Conservation (phyloP, 2,797 vertebrate species). For the Gastrophryne carolinensis region DNA sequence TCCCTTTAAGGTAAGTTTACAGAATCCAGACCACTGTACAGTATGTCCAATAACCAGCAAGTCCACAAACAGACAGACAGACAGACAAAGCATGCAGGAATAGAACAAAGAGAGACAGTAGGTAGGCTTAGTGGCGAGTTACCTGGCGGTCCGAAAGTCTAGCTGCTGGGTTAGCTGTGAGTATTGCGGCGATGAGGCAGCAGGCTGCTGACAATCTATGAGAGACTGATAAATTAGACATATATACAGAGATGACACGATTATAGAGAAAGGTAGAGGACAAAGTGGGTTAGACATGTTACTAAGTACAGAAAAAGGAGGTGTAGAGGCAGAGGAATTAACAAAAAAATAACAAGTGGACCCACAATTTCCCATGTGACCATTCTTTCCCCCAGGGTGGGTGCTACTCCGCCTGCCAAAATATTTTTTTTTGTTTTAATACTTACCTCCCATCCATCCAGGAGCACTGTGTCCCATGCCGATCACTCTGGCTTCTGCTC, state of each 20-base stretch:
- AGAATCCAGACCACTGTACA: no score
- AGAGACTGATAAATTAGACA: constrained; percentile 99
- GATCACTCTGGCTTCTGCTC: no score
- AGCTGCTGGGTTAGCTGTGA: constrained; percentile 90
- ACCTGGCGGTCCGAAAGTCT: constrained; percentile 85
- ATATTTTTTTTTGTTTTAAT: no score
- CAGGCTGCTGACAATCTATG: constrained; percentile 99
- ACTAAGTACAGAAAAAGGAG: neutral
- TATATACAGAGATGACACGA: constrained; percentile 89
- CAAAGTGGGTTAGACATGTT: neutral
- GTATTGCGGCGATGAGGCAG: constrained; percentile 94
- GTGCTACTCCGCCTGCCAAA: no score
- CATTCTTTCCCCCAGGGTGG: no score
- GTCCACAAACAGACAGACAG: no score
- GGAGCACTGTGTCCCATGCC: no score
- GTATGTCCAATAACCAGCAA: no score
- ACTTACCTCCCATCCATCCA: no score
- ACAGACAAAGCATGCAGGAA: constrained; percentile 57
- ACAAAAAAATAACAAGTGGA: no score
- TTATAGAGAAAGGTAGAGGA: constrained; percentile 67
- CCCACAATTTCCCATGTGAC: no score
- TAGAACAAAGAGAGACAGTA: constrained; percentile 32
- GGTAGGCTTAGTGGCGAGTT: constrained; percentile 66
- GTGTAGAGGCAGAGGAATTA: neutral
- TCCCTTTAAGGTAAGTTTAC: no score